A percentile compares a stretch with the other conserved stretches of the same genome.
Conservation (phyloP, 1,140 invertebrate species). For the Manduca sexta region DNA sequence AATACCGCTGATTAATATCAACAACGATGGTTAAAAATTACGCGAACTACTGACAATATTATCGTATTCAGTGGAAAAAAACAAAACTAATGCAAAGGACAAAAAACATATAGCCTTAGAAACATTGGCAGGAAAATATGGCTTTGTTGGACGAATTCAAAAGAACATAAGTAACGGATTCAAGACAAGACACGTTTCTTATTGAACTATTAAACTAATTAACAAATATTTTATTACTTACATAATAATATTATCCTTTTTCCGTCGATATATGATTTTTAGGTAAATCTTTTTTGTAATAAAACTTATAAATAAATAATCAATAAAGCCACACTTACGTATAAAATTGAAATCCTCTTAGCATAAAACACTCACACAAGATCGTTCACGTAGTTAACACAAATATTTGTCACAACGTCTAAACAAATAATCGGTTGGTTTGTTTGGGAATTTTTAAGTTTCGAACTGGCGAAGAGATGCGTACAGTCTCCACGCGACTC, state of each 20-base stretch:
- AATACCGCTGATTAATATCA: background rate
- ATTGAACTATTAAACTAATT: slow-evolving; percentile 26
- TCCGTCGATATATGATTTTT: no score
- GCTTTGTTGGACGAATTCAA: slow-evolving; percentile 42
- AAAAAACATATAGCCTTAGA: background rate
- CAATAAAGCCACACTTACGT: slow-evolving; percentile 41
- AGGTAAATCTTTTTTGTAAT: background rate
- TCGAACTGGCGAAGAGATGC: slow-evolving; percentile 10
- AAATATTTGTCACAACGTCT: slow-evolving; percentile 24
- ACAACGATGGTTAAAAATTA: no score
- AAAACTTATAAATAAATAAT: slow-evolving; percentile 26
- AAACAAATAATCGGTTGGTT: slow-evolving; percentile 24
- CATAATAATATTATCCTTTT: no score
- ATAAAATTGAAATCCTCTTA: slow-evolving; percentile 28
- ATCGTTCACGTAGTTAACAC: slow-evolving; percentile 25
- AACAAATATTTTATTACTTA: no score
- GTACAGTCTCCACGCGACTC: slow-evolving; percentile 24
- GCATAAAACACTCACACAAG: slow-evolving; percentile 16
- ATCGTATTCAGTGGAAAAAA: no score
- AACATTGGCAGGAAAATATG: background rate
- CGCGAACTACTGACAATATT: no score
- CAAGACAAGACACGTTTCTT: slow-evolving; percentile 40
- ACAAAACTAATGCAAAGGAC: no score
- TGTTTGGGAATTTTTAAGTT: slow-evolving; percentile 18
- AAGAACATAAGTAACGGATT: slow-evolving; percentile 59